Conservation (phyloP, 30 jellyfish, hydroid and myxozoan genomes). For the Aurelia aurita region DNA sequence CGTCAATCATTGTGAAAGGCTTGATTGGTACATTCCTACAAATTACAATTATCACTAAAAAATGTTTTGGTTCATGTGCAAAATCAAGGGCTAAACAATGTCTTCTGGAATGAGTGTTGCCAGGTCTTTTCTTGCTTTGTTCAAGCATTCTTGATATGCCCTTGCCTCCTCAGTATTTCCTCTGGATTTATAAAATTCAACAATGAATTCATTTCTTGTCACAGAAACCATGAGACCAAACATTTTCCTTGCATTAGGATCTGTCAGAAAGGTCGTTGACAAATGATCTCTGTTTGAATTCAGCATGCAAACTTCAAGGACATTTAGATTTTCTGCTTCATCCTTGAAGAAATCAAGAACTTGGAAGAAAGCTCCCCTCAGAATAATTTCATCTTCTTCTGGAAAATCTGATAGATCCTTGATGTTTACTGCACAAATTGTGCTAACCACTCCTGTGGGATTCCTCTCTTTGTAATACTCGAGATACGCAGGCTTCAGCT, state of each 20-base stretch:
- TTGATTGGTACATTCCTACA: too few species aligned
- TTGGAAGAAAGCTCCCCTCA: constrained; percentile 90
- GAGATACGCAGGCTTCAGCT: constrained; percentile 57
- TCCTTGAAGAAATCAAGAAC: constrained; percentile 72
- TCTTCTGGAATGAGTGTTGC: constrained; percentile 54
- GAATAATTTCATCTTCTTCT: constrained; percentile 75
- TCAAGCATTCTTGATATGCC: constrained; percentile 52
- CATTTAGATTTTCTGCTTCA: constrained; percentile 44
- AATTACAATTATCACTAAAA: neutral
- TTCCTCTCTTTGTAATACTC: constrained; percentile 54
- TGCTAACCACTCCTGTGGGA: constrained; percentile 82
- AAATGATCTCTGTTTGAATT: constrained; percentile 92
- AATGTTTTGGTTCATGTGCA: neutral
- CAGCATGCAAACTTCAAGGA: constrained; percentile 84
- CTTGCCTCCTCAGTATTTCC: constrained; percentile 59
- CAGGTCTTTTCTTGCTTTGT: constrained; percentile 51
- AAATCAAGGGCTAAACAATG: neutral
- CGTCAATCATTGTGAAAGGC: too few species aligned
- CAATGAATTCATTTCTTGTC: constrained; percentile 80
- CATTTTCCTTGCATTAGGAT: constrained; percentile 80
- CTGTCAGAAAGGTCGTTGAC: constrained; percentile 60
- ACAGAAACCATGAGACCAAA: constrained; percentile 90
- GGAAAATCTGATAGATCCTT: constrained; percentile 73
- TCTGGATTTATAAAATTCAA: constrained; percentile 47
- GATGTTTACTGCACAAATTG: constrained; percentile 88